A percentile compares a stretch with the other conserved stretches of the same genome.
phyloP scores from a whole-genome alignment of 2,113 vertebrate genomes.

The Saccopteryx leptura region DNA sequence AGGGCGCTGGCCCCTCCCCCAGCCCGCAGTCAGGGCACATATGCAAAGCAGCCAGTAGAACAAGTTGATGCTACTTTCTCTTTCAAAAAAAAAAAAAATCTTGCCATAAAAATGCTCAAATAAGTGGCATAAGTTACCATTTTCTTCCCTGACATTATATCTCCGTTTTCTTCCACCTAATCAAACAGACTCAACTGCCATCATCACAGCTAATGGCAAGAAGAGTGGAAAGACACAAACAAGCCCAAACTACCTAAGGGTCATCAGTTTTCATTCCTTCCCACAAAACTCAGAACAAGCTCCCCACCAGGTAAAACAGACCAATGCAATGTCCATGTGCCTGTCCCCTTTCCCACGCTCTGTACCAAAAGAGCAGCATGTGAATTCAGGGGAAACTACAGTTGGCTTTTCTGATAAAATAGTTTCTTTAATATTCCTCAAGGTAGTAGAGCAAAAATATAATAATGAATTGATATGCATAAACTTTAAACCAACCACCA shows the following conservation, averaged over 20 bases:
- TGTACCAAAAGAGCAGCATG: background rate
- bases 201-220: background rate
- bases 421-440: background rate
- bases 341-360: background rate
- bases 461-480: background rate
- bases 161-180: background rate
- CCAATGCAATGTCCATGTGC: background rate
- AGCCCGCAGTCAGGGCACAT: no score
- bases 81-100: no score
- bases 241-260: background rate
- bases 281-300: background rate
- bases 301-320: background rate
- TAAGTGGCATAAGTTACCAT: background rate
- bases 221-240: background rate
- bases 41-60: no score
- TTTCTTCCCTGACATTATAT: background rate
- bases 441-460: background rate
- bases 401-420: background rate
- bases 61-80: no score
- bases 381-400: background rate
- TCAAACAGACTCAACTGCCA: background rate
- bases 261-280: background rate
- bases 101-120: background rate
- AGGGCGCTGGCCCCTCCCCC: no score
- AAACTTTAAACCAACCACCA: slow-evolving; percentile 2